Base-by-base conservation (phyloP, 2,888 invertebrate genomes). In the Drosophila longiperda region DNA sequence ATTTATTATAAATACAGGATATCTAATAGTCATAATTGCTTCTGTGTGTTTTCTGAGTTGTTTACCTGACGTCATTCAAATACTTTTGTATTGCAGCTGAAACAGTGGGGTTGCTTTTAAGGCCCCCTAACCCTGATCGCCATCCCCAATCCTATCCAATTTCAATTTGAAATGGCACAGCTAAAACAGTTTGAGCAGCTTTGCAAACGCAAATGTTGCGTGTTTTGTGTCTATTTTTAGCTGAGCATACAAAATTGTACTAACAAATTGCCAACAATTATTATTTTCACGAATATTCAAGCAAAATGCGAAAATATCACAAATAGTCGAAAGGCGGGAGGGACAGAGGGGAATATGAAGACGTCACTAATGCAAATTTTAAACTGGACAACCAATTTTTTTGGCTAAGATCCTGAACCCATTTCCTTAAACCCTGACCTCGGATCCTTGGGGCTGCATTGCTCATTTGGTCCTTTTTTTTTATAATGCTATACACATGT, bases 151-250 rank as follows among this genome's bases (percentile, higher is more conserved):
- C 9, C 11, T 17, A n/a, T 29, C 6, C 38, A 53, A 40, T 8
- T 15, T 12, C n/a, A 32, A 38, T 50, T 36, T 3, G n/a, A 61
- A 40, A 20, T 54, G 17, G 12, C 55, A 29, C 54, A 52, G 50
- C 33, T 34, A 7, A 26, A 34, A 57, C n/a, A 66, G 55, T 80
- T 80, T 69, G n/a, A 17, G 33, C 17, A 12, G 38, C 59, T 59
- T 20, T 65, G 54, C 70, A 53, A 17, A 9, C 52, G 50, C 15
- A 9, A 55, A 23, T 36, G 23, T 73, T 48, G 74, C 71, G 40
- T 57, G 81, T 29, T 2, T 12, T 15, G 40, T n/a, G 20, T 59
- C 55, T 80, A 78, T 80, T 76, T 80, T 49, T 77, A 76, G 78
- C 15, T 36, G 12, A 57, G 52, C 38, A 20, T 40, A 42, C 49